Base-by-base conservation (phyloP, 1,140 invertebrate genomes). In the Zaprionus kolodkinae region DNA sequence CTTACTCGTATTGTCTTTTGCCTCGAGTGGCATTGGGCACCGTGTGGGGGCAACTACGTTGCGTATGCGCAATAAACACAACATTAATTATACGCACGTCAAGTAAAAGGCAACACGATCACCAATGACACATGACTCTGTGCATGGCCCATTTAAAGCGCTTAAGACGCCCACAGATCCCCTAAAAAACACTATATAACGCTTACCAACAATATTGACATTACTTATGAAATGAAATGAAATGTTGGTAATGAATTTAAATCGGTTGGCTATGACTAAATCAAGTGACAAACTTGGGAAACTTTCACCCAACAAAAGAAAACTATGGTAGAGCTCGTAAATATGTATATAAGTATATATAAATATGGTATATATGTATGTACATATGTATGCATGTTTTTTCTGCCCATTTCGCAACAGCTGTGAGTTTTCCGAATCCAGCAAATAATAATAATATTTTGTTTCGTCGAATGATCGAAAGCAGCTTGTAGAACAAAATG, bases 31-130 rank as follows among this genome's bases (percentile, higher is more conserved):
- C 17, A 25, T 36, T 64, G 35, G 30, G 27, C 27, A 21, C 21
- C 27, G 27, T 30, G 27, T 30, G 27, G 27, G 27, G 27, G 27
- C 27, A 30, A 3, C 72, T 76, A 81, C 82, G 84, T 69, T 78
- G 81, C 82, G 78, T 79, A 81, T 85, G 78, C 64, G 82, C 78
- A 78, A 85, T 85, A 85, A 79, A 72, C 64, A 72, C 64, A 79
- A 77, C 63, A 85, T 86, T 73, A 78, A 86, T 86, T 81, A 72
- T 81, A 76, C 40, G 7, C 40, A 45, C 65, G 81, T 56, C 78
- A 71, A 77, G 77, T 79, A 79, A 79, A 76, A 79, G 74, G 69
- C 73, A 66, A 72, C 63, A 77, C 73, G 74, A 72, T 76, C 74
- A 30, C 27, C 55, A 76, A 65, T 76, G 70, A 79, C 77, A 79